Percentiles rank a stretch among this genome's conserved stretches.
phyloP scores from a whole-genome alignment of 2,888 invertebrate genomes.

The Reticulitermes lucifugus region DNA sequence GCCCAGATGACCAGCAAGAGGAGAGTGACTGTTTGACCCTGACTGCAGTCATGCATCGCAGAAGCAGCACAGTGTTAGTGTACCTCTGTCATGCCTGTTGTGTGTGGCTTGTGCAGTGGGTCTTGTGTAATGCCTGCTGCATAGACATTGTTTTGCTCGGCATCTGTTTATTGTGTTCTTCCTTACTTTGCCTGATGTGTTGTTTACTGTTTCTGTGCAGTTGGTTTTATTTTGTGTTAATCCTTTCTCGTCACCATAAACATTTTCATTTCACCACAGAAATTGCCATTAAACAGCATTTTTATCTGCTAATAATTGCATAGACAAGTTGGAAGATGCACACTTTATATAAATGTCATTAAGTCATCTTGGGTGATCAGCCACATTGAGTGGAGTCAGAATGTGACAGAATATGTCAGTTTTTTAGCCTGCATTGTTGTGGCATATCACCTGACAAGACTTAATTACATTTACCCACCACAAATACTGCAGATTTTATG shows the following conservation, averaged over 20 bases:
- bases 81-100: conserved; percentile 36
- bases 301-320: not conserved
- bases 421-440: no score
- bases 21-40: conserved; percentile 48
- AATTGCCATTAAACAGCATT: not conserved
- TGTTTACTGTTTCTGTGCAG: not conserved
- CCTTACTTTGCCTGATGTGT: not conserved
- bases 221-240: not conserved
- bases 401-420: no score
- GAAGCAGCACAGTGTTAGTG: conserved; percentile 54
- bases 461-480: no score
- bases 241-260: not conserved
- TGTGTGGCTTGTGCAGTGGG: conserved; percentile 47
- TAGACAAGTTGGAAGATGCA: not conserved
- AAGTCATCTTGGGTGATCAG: no score
- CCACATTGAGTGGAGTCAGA: no score
- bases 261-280: not conserved
- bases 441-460: no score
- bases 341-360: not conserved
- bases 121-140: conserved; percentile 16
- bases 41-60: conserved; percentile 56
- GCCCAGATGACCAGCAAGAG: conserved; percentile 64
- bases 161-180: not conserved
- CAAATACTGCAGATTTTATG: not conserved
- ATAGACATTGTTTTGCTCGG: not conserved